A percentile compares a stretch with the other conserved stretches of the same genome.
Conservation (phyloP, 2,888 invertebrate genomes). For the Meiosimyza decipiens region DNA sequence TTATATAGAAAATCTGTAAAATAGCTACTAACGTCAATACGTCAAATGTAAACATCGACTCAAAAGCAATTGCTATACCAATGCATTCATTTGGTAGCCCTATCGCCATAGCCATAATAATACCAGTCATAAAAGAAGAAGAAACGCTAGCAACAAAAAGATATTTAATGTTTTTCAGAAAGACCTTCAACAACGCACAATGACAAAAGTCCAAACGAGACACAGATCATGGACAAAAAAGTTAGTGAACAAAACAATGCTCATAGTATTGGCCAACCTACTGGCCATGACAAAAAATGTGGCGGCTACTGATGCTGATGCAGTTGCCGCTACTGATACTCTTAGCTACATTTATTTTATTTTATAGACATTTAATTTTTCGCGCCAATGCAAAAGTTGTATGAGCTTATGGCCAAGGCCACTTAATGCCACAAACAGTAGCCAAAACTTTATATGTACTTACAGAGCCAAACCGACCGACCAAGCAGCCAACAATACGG, state of each 20-base stretch:
- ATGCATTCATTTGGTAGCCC: too few species aligned
- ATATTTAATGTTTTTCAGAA: neutral
- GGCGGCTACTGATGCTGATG: neutral
- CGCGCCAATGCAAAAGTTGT: slow-evolving; percentile 22
- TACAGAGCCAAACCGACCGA: neutral
- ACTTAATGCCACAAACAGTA: slow-evolving; percentile 28
- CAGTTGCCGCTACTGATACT: neutral
- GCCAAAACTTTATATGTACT: neutral
- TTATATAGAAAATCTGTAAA: too few species aligned
- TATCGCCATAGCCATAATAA: neutral
- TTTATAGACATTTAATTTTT: slow-evolving; percentile 26
- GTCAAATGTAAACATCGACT: too few species aligned
- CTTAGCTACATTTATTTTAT: slow-evolving; percentile 17
- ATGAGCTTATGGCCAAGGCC: slow-evolving; percentile 27
- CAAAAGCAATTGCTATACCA: too few species aligned
- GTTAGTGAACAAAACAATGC: neutral
- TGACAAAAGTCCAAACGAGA: slow-evolving; percentile 16
- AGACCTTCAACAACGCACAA: slow-evolving; percentile 21
- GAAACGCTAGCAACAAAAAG: neutral
- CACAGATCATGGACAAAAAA: neutral
- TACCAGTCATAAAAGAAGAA: neutral
- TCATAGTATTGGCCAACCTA: neutral
- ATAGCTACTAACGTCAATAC: too few species aligned
- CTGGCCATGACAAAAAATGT: neutral
- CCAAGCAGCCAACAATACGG: neutral